Conservation (phyloP, 2,113 vertebrate species). For the Lethenteron camtschaticum region DNA sequence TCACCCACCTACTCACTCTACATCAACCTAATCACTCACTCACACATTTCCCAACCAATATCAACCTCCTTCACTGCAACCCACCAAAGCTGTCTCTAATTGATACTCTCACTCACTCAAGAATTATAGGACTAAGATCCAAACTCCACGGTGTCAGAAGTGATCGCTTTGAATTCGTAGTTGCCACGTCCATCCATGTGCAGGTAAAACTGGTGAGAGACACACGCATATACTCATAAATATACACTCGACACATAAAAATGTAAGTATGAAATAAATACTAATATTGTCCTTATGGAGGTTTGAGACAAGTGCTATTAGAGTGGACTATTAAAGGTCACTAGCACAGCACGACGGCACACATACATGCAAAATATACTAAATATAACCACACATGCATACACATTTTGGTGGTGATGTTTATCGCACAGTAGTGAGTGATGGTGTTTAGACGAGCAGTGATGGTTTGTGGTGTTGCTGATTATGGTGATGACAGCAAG, state of each 20-base stretch:
- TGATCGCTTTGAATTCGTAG: slow-evolving; percentile 91
- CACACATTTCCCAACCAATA: background rate
- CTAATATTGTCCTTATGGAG: background rate
- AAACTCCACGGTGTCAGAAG: slow-evolving; percentile 75
- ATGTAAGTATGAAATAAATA: background rate
- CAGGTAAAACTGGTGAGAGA: slow-evolving; percentile 46
- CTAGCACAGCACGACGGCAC: background rate
- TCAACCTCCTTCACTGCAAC: background rate
- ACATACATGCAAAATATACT: too few relatives aligned
- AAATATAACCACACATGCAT: too few relatives aligned
- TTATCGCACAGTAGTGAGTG: too few relatives aligned
- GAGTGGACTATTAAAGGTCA: background rate
- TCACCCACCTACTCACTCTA: background rate
- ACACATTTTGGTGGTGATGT: too few relatives aligned
- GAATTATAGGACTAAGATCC: slow-evolving; percentile 35
- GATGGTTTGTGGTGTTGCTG: too few relatives aligned
- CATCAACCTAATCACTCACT: background rate
- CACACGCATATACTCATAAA: background rate
- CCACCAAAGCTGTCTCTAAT: background rate
- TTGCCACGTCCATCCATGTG: slow-evolving; percentile 91
- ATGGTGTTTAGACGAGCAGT: too few relatives aligned
- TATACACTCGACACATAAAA: background rate
- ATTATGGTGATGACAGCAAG: too few relatives aligned
- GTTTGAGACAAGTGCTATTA: background rate
- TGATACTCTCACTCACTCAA: background rate